Conservation (phyloP, 1,140 invertebrate species). For the Platorchestia sp. region DNA sequence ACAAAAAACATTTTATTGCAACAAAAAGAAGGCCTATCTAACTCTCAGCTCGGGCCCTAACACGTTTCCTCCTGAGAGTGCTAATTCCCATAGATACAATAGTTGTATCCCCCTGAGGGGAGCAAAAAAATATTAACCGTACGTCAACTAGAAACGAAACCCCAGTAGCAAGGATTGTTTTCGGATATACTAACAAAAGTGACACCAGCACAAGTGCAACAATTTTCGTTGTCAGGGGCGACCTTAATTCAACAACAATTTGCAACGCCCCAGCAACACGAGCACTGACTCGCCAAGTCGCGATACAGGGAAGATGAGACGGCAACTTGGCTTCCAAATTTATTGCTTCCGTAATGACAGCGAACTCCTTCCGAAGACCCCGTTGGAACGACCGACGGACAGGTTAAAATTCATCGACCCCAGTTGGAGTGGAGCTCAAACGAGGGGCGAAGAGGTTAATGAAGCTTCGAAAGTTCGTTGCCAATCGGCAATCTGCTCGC, state of each 20-base stretch:
- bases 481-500: not conserved
- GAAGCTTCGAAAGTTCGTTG: conserved; percentile 4
- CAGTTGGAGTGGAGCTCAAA: not conserved
- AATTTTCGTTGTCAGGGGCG: not conserved
- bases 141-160: too few species aligned
- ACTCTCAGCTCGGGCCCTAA: too few species aligned
- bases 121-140: too few species aligned
- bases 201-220: not conserved
- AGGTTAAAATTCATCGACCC: conserved; percentile 19
- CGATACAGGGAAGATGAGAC: conserved; percentile 32
- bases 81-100: too few species aligned
- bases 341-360: conserved; percentile 44
- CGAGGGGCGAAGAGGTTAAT: conserved; percentile 41
- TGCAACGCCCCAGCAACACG: not conserved
- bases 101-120: too few species aligned
- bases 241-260: not conserved
- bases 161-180: too few species aligned
- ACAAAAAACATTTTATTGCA: too few species aligned
- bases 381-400: not conserved
- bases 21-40: too few species aligned
- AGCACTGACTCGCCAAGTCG: not conserved
- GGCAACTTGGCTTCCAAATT: conserved; percentile 34
- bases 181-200: not conserved
- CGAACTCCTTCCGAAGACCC: conserved; percentile 24
- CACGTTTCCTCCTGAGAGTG: too few species aligned